These are phyloP conservation scores for Helicoverpa armigera DNA, from an alignment of 1,140 invertebrate species.

Conservation along the genomic window DNA sequence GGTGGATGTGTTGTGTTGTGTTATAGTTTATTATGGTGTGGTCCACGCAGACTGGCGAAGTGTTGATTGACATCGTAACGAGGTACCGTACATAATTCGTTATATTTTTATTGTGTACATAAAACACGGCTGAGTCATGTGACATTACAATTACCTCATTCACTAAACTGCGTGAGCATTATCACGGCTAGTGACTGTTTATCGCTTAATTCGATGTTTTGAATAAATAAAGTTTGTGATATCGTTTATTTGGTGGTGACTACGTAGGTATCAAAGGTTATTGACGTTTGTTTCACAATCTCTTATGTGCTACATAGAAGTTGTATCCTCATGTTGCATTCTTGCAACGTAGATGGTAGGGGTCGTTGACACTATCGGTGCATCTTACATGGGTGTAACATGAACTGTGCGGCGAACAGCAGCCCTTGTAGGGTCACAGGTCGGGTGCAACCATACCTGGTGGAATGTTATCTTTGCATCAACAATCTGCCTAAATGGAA, in stretches of 20 bases:
- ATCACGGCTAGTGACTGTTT: constrained; percentile 47
- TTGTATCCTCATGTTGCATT: constrained; percentile 12
- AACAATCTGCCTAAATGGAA: not conserved
- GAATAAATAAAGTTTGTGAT: constrained; percentile 48
- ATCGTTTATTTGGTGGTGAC: constrained; percentile 34
- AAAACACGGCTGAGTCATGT: constrained; percentile 63
- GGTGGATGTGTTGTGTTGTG: constrained; percentile 77
- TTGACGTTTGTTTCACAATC: constrained; percentile 44
- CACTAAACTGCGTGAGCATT: constrained; percentile 36
- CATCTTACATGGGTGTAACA: constrained; percentile 8
- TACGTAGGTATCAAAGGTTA: constrained; percentile 37
- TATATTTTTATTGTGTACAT: constrained; percentile 54
- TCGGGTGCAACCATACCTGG: not conserved
- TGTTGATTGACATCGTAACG: constrained; percentile 81
- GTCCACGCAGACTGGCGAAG: constrained; percentile 81
- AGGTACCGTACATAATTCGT: constrained; percentile 67
- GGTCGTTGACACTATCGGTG: constrained; percentile 35
- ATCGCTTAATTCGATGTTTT: constrained; percentile 41
- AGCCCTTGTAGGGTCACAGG: not conserved
- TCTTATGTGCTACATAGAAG: not conserved
- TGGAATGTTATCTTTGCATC: constrained; percentile 6
- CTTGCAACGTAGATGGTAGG: constrained; percentile 27
- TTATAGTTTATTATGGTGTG: constrained; percentile 84
- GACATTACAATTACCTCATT: constrained; percentile 60
- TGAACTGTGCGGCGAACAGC: not conserved